phyloP scores from a whole-genome alignment of 2,888 invertebrate species.

The Agrochola lota region DNA sequence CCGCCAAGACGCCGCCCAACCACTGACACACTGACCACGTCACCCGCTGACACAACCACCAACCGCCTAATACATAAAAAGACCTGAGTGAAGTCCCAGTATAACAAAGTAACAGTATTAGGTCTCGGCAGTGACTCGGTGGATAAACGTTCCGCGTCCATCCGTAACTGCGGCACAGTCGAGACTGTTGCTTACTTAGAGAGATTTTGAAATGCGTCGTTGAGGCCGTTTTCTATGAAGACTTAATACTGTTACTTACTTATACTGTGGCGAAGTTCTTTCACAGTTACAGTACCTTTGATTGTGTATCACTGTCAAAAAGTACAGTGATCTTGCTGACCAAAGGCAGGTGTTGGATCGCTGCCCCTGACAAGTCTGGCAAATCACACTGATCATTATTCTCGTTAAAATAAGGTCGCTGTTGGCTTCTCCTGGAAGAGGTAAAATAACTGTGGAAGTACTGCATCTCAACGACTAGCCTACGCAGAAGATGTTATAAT shows the following conservation, averaged over 20 bases:
- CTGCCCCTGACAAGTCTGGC: background rate
- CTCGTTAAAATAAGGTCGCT: background rate
- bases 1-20: slow-evolving; percentile 89
- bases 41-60: slow-evolving; percentile 1
- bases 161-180: too few relatives aligned
- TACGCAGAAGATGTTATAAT: background rate
- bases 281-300: background rate
- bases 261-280: too few relatives aligned
- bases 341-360: background rate
- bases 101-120: too few relatives aligned
- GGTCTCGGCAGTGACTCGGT: too few relatives aligned
- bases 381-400: too few relatives aligned
- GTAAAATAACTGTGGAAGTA: background rate
- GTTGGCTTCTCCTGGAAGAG: background rate
- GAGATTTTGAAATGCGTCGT: too few relatives aligned
- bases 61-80: background rate
- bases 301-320: background rate
- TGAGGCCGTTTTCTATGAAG: too few relatives aligned
- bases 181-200: too few relatives aligned
- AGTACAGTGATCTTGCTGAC: background rate
- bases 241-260: too few relatives aligned
- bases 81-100: background rate
- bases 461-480: background rate
- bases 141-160: too few relatives aligned
- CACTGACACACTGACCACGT: background rate